These are phyloP conservation scores for Idaea straminata DNA, from an alignment of 2,888 invertebrate species.

Conservation along the genomic window DNA sequence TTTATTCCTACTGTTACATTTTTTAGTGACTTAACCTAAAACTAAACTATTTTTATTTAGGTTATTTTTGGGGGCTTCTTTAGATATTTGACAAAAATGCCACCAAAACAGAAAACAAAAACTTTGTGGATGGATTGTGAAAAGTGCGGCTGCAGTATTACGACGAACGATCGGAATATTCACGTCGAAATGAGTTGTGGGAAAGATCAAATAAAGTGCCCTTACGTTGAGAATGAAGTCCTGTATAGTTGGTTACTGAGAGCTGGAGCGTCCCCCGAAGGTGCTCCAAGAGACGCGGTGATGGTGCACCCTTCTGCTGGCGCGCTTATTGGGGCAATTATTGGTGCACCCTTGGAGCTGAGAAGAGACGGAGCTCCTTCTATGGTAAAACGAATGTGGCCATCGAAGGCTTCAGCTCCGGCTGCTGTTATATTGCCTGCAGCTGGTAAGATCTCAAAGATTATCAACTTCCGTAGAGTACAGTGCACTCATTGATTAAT, in stretches of 20 bases:
- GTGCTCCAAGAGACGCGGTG: conserved; percentile 62
- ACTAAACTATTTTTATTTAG: background rate
- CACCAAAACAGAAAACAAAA: conserved; percentile 76
- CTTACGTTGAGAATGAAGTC: conserved; percentile 55
- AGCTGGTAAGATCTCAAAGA: conserved; percentile 45
- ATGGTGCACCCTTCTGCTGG: conserved; percentile 67
- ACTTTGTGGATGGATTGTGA: conserved; percentile 83
- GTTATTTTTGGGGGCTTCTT: background rate
- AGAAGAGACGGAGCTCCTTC: conserved; percentile 59
- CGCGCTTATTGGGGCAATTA: conserved; percentile 60
- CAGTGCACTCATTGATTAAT: background rate
- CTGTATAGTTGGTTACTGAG: conserved; percentile 65
- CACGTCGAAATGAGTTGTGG: conserved; percentile 79
- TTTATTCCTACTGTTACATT: too few species aligned
- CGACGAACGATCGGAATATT: conserved; percentile 78
- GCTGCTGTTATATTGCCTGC: conserved; percentile 69
- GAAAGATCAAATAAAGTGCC: conserved; percentile 68
- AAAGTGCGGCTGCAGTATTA: conserved; percentile 77
- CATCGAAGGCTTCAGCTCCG: conserved; percentile 66
- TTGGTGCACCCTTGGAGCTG: conserved; percentile 61
- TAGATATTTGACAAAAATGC: conserved; percentile 31
- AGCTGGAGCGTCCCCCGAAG: conserved; percentile 53
- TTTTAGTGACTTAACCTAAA: too few species aligned
- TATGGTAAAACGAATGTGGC: conserved; percentile 71
- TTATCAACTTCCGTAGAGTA: background rate